These are phyloP conservation scores for Lophochroa leadbeateri DNA, from an alignment of 2,113 vertebrate genomes.

Conservation along the genomic window DNA sequence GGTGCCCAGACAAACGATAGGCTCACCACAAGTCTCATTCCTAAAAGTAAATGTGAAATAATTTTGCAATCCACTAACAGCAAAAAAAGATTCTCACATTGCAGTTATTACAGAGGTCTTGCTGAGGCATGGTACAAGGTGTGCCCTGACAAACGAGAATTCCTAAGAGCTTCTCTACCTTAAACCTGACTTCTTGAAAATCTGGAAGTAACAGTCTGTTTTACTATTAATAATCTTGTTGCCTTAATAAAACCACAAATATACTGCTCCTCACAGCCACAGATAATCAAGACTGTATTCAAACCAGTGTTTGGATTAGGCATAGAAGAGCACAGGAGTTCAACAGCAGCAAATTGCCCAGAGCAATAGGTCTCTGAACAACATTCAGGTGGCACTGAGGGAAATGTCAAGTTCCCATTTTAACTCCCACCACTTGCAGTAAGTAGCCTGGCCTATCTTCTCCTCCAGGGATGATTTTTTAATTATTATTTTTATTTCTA, in stretches of 20 bases:
- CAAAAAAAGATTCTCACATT: neutral
- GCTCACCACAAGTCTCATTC: neutral
- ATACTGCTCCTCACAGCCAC: neutral
- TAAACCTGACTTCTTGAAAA: neutral
- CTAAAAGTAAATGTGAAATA: neutral
- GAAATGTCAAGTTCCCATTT: neutral
- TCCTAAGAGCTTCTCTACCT: neutral
- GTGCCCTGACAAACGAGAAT: neutral
- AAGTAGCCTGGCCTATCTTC: neutral
- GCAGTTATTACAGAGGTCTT: neutral
- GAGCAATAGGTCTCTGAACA: neutral
- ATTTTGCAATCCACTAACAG: neutral
- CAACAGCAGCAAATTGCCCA: neutral
- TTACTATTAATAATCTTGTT: neutral
- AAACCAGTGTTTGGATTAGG: neutral
- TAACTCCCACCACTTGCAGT: neutral
- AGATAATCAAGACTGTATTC: neutral
- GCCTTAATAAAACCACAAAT: neutral
- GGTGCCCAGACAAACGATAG: neutral
- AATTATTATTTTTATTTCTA: neutral
- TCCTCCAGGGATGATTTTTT: neutral
- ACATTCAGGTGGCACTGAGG: neutral
- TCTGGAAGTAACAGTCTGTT: neutral
- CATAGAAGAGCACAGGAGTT: accelerated
- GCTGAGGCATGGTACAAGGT: neutral